phyloP scores from a whole-genome alignment of 2,888 invertebrate genomes.

The Germaria angustata region DNA sequence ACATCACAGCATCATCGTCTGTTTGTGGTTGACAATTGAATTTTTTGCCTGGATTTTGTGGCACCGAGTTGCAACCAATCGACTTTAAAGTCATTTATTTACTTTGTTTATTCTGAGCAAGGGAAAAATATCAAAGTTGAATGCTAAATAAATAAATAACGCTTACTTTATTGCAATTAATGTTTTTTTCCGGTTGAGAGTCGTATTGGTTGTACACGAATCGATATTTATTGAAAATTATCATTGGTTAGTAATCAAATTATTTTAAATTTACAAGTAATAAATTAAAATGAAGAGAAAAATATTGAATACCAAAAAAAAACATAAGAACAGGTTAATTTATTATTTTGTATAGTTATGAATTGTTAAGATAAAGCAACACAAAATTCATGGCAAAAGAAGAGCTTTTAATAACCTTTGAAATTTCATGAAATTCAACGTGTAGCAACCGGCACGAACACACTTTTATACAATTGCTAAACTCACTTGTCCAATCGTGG shows the following conservation, averaged over 20 bases:
- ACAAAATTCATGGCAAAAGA: conserved; percentile 23
- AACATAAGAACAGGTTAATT: conserved; percentile 57
- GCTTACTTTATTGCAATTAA: conserved; percentile 17
- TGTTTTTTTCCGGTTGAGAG: conserved; percentile 49
- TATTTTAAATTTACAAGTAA: conserved; percentile 62
- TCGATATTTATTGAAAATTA: conserved; percentile 57
- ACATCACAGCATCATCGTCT: too few relatives aligned
- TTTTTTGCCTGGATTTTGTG: conserved; percentile 4
- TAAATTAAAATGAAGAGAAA: conserved; percentile 51
- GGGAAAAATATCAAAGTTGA: conserved; percentile 60
- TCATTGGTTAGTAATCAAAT: conserved; percentile 56
- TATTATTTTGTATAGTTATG: conserved; percentile 29
- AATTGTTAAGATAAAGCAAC: conserved; percentile 17
- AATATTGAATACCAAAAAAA: neutral
- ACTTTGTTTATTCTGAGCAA: conserved; percentile 15
- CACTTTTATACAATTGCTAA: conserved; percentile 22
- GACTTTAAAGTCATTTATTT: conserved; percentile 45
- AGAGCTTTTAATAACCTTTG: conserved; percentile 58
- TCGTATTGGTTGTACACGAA: neutral
- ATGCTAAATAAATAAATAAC: conserved; percentile 40
- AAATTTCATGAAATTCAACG: conserved; percentile 40
- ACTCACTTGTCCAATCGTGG: conserved; percentile 51
- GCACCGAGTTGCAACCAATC: neutral
- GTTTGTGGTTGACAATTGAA: conserved; percentile 6
- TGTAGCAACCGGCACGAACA: neutral